Evolutionary conservation across 1,140 invertebrate species (phyloP).

Genomic region (Pentalonia nigronervosa): DNA sequence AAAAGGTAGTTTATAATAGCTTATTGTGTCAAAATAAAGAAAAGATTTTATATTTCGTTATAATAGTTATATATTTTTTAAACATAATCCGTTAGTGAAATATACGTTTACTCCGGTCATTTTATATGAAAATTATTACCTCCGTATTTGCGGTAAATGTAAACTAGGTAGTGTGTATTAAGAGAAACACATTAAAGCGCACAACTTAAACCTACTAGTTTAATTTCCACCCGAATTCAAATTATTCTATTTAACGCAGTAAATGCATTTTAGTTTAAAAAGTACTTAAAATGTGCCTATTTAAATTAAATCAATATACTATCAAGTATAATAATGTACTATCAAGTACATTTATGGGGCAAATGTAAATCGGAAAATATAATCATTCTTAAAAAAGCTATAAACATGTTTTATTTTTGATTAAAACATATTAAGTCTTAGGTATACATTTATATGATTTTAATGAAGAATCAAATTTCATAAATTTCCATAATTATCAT

Average conservation of each 20-base stretch:
- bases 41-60: not conserved
- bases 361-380: not conserved
- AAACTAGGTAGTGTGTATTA: not conserved
- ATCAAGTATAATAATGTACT: not conserved
- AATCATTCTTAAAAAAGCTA: not conserved
- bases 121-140: constrained; percentile 19
- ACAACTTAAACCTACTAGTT: not conserved
- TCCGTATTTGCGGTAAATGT: not conserved
- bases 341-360: not conserved
- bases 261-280: not conserved
- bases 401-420: not conserved
- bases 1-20: not conserved
- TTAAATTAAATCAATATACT: not conserved
- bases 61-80: not conserved
- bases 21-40: not conserved
- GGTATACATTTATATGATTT: not conserved
- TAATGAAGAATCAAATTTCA: not conserved
- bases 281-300: not conserved
- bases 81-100: not conserved
- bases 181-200: not conserved
- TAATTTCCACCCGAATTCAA: not conserved
- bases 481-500: not conserved
- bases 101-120: not conserved
- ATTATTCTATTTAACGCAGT: not conserved
- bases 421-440: not conserved